These are phyloP conservation scores for Drosophila ananassae DNA, from an alignment of 1,140 invertebrate genomes.

Conservation along the genomic window DNA sequence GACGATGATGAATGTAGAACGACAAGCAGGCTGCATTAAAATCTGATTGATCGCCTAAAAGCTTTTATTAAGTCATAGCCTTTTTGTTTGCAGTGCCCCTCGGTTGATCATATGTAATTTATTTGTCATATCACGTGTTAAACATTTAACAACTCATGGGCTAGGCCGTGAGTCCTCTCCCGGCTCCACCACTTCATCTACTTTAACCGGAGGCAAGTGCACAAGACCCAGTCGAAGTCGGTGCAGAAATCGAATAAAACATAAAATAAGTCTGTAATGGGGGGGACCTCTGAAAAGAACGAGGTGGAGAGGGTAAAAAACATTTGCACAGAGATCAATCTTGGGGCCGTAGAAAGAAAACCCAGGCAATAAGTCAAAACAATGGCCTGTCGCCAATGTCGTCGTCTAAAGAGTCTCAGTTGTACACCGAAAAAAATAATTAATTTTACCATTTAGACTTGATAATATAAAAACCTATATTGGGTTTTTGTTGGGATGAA, in stretches of 20 bases:
- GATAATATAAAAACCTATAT: no score
- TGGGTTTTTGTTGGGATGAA: no score
- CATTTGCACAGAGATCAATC: slow-evolving; percentile 75
- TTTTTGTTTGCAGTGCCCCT: slow-evolving; percentile 30
- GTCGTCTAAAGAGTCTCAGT: slow-evolving; percentile 41
- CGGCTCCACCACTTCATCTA: no score
- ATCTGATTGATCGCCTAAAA: slow-evolving; percentile 76
- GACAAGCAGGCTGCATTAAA: slow-evolving; percentile 29
- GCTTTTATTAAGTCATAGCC: slow-evolving; percentile 63
- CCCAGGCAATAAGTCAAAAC: slow-evolving; percentile 78
- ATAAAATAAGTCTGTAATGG: slow-evolving; percentile 29
- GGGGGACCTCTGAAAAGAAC: slow-evolving; percentile 3
- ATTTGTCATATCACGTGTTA: slow-evolving; percentile 81
- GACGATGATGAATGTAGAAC: slow-evolving; percentile 48
- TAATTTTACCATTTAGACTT: no score
- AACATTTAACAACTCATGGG: slow-evolving; percentile 78
- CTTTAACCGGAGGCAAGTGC: slow-evolving; percentile 67
- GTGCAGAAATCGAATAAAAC: slow-evolving; percentile 59
- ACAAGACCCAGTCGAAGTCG: slow-evolving; percentile 30
- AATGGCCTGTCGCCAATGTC: slow-evolving; percentile 79
- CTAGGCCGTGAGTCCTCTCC: slow-evolving; percentile 45
- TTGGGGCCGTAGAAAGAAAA: slow-evolving; percentile 60
- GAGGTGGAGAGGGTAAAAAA: slow-evolving; percentile 16
- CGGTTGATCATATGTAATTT: slow-evolving; percentile 73
- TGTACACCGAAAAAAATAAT: slow-evolving; percentile 9